Conservation (phyloP, 2,888 invertebrate genomes). For the Drosophila mimica region DNA sequence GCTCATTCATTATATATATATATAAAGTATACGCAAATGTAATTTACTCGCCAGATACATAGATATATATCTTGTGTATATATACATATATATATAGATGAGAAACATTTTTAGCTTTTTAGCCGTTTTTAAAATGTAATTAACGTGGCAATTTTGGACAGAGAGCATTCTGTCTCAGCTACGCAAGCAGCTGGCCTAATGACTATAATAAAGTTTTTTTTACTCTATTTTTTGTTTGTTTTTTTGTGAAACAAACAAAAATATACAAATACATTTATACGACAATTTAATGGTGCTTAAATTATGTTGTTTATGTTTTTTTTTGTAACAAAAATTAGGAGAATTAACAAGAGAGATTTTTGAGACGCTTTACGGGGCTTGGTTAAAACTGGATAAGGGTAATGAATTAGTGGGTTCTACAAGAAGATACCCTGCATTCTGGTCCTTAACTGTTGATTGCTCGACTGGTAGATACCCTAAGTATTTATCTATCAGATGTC, state of each 20-base stretch:
- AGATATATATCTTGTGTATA: slow-evolving; percentile 2
- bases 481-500: background rate
- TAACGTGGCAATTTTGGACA: slow-evolving; percentile 34
- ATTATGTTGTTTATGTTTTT: background rate
- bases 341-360: background rate
- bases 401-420: background rate
- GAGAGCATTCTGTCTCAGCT: slow-evolving; percentile 10
- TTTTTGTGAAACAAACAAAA: slow-evolving; percentile 1
- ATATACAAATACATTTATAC: slow-evolving; percentile 7
- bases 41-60: background rate
- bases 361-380: background rate
- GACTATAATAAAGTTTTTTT: slow-evolving; percentile 1
- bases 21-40: slow-evolving; percentile 40
- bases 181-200: background rate
- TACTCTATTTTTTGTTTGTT: background rate
- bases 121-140: slow-evolving; percentile 49
- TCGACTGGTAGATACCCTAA: background rate
- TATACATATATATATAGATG: background rate
- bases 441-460: background rate
- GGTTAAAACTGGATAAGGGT: background rate
- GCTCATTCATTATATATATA: slow-evolving; percentile 6
- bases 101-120: slow-evolving; percentile 23
- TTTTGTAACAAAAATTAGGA: background rate
- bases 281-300: slow-evolving; percentile 9
- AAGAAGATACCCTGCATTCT: background rate